phyloP scores from a whole-genome alignment of 1,140 invertebrate species.

The Hylaeus anthracinus region DNA sequence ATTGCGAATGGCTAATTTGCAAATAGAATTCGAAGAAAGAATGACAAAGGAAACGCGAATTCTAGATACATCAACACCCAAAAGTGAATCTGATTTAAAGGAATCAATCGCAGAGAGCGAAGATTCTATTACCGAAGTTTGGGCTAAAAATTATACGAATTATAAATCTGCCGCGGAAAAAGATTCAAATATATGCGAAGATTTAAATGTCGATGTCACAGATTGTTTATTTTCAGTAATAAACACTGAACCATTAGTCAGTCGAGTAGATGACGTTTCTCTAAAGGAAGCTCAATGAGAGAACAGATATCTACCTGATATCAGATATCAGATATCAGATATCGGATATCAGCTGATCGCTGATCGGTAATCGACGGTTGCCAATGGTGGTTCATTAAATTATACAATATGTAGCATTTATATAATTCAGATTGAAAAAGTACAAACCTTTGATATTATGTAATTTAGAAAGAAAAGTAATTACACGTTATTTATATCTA shows the following conservation, averaged over 20 bases:
- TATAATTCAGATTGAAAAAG: neutral
- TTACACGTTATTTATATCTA: constrained; percentile 48
- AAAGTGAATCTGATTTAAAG: constrained; percentile 28
- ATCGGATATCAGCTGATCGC: too few species aligned
- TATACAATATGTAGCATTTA: constrained; percentile 34
- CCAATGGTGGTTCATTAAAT: constrained; percentile 19
- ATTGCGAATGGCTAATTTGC: constrained; percentile 61
- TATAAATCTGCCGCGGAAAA: constrained; percentile 15
- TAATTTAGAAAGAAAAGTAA: constrained; percentile 27
- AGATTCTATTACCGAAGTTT: constrained; percentile 57
- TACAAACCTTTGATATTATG: constrained; percentile 41
- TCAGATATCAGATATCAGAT: too few species aligned
- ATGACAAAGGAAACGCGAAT: neutral
- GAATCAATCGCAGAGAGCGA: constrained; percentile 29
- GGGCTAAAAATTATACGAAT: constrained; percentile 47
- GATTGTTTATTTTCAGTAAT: constrained; percentile 48
- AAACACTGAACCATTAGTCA: constrained; percentile 22
- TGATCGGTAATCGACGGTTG: neutral
- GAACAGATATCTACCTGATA: neutral
- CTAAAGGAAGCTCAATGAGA: constrained; percentile 14
- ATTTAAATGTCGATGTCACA: constrained; percentile 38
- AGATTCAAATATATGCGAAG: constrained; percentile 30
- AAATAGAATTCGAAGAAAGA: neutral
- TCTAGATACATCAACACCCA: neutral
- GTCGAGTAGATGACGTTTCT: constrained; percentile 5